Percentiles rank a stretch among this genome's conserved stretches.
Evolutionary conservation across 2,113 vertebrate species (phyloP).

Genomic region (Ochotona princeps): DNA sequence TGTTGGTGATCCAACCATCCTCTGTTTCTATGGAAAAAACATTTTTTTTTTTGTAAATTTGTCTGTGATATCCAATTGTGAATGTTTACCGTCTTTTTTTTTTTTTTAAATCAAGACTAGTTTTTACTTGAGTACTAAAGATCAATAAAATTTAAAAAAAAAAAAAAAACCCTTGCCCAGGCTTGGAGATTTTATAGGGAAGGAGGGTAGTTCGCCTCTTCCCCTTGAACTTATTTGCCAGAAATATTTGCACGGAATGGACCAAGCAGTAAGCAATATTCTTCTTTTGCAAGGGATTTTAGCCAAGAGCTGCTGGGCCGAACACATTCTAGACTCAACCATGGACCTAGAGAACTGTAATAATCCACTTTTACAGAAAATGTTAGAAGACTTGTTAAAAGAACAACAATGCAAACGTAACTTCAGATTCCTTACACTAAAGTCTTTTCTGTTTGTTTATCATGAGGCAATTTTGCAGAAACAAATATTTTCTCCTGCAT

Average conservation of each 20-base stretch:
- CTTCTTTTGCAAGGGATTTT: neutral
- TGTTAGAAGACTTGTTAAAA: neutral
- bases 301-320: neutral
- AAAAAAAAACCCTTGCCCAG: neutral
- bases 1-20: neutral
- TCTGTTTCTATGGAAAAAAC: constrained; percentile 19
- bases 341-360: neutral
- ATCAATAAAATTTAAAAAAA: constrained; percentile 44
- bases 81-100: neutral
- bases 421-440: constrained; percentile 12
- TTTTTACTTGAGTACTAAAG: constrained; percentile 31
- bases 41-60: neutral
- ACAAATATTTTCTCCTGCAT: neutral
- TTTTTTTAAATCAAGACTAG: neutral
- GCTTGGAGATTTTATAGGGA: neutral
- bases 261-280: neutral
- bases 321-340: constrained; percentile 1
- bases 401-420: neutral
- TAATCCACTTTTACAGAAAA: neutral
- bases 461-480: neutral
- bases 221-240: constrained; percentile 31
- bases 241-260: neutral
- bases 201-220: neutral
- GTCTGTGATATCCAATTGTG: neutral
- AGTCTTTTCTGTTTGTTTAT: constrained; percentile 20